Evolutionary conservation across 2,113 vertebrate genomes (phyloP), one percentile per base, ranked within the genome.

Genomic region (Synchiropus splendidus): DNA sequence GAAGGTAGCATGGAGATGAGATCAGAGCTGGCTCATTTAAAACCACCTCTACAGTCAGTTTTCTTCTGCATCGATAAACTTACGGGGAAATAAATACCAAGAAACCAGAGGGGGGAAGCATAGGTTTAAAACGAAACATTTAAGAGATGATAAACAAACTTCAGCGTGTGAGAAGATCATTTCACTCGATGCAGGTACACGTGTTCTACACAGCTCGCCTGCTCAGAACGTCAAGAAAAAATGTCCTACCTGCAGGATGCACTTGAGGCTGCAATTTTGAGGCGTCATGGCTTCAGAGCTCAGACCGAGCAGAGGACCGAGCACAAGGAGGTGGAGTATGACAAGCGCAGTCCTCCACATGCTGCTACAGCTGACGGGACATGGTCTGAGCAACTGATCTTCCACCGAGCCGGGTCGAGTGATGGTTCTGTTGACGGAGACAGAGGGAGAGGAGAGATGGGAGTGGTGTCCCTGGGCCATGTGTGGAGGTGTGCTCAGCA

Each of bases 221-320:
- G n/a, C n/a, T n/a, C n/a, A n/a, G n/a, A n/a, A n/a, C n/a, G n/a
- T n/a, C n/a, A n/a, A n/a, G n/a, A n/a, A n/a, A n/a, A n/a, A n/a
- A n/a, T n/a, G 16, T 6, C 47, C 51, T 62, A 86, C 85, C 80
- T 76, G 54, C 10, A 14, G 67, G 33, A 87, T 44, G 36, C 85
- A 87, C 12, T 77, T 56, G 42, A 86, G 51, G 1, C 44, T 64
- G 69, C 85, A 85, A 64, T 74, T 45, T 54, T 69, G 74, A 21
- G 83, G 75, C 10, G 16, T 13, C 36, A 80, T 37, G 27, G 37
- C n/a, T 37, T 47, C 6, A 44, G 38, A n/a, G 63, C 59, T 14
- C 39, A 9, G n/a, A n/a, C n/a, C n/a, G 10, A 62, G 18, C 0
- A 10, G 42, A 36, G 4, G 31, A 13, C 15, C 10, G 0, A 54